These are phyloP conservation scores for Plebejus argus DNA, from an alignment of 2,888 invertebrate species.

Conservation along the genomic window DNA sequence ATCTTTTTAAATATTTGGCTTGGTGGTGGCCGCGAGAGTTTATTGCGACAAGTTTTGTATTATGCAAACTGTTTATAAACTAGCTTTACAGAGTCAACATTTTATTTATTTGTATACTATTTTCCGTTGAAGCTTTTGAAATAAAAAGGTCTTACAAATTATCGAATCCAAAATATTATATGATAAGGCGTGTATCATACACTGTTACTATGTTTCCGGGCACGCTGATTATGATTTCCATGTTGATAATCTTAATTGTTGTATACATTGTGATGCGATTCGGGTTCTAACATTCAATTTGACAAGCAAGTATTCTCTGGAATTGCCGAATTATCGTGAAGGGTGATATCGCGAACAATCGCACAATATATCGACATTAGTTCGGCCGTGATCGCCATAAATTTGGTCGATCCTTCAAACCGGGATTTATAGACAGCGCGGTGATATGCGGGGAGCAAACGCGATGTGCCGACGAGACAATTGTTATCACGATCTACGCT, in stretches of 20 bases:
- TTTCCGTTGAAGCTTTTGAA: not conserved
- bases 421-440: constrained; percentile 20
- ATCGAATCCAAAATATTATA: too few species aligned
- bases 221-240: too few species aligned
- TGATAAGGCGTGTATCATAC: too few species aligned
- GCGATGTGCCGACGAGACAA: not conserved
- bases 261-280: too few species aligned
- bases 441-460: not conserved
- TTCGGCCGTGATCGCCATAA: constrained; percentile 11
- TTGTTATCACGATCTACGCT: constrained; percentile 7
- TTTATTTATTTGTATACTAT: not conserved
- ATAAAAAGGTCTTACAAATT: not conserved
- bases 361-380: constrained; percentile 21
- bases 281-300: too few species aligned
- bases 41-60: not conserved
- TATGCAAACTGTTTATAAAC: not conserved
- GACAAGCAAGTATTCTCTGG: not conserved
- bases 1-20: constrained; percentile 19
- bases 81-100: not conserved
- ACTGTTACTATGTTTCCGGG: too few species aligned
- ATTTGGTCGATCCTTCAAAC: constrained; percentile 5
- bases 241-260: too few species aligned
- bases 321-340: not conserved
- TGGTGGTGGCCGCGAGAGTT: not conserved
- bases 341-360: not conserved